Conservation (phyloP, 1,140 invertebrate genomes). For the Linepithema humile region DNA sequence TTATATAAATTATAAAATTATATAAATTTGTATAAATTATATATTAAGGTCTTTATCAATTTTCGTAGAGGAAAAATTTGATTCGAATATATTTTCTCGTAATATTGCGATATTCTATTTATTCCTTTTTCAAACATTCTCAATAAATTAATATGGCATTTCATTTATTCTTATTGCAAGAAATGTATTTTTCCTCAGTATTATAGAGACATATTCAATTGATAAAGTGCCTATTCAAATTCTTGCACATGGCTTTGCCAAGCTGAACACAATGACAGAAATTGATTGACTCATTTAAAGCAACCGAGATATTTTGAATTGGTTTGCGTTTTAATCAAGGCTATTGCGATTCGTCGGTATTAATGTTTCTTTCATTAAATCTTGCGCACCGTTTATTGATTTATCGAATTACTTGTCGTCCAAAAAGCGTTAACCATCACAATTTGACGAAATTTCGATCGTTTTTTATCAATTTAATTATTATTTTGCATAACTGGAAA, state of each 20-base stretch:
- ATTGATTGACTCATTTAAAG: slow-evolving; percentile 48
- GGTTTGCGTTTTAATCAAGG: slow-evolving; percentile 45
- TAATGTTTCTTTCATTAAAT: slow-evolving; percentile 42
- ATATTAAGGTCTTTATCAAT: not conserved
- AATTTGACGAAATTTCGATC: not conserved
- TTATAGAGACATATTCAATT: slow-evolving; percentile 22
- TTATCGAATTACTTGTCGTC: slow-evolving; percentile 22
- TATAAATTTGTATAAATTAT: not conserved
- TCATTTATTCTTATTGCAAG: not conserved
- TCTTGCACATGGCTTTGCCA: not conserved
- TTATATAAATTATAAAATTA: not conserved
- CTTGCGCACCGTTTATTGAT: slow-evolving; percentile 35
- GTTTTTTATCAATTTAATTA: not conserved
- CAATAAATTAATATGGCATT: not conserved
- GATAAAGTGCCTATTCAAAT: not conserved
- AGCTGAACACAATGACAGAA: slow-evolving; percentile 36
- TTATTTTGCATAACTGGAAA: not conserved
- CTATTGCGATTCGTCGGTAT: not conserved
- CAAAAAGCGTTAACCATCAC: not conserved
- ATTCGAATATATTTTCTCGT: not conserved
- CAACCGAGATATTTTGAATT: slow-evolving; percentile 41
- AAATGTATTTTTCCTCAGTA: slow-evolving; percentile 12
- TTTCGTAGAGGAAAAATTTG: not conserved
- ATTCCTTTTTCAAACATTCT: not conserved
- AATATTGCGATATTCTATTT: not conserved